Evolutionary conservation across 2,888 invertebrate genomes (phyloP).

Genomic region (Cosmorhoe ocellata): DNA sequence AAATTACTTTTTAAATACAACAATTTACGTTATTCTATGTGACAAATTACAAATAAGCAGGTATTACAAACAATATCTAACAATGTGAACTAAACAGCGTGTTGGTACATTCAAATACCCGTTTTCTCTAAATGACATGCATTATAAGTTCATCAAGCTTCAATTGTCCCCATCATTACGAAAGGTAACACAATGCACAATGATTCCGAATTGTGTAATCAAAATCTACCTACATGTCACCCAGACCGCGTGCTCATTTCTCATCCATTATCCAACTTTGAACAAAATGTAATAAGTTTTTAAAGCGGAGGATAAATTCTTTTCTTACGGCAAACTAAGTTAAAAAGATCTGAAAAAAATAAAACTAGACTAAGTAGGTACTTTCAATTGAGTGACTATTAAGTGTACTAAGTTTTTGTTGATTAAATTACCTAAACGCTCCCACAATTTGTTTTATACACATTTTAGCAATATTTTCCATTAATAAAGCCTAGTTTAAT

Average conservation of each 20-base stretch:
- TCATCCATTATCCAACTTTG: neutral
- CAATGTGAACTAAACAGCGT: slow-evolving; percentile 11
- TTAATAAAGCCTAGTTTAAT: no score
- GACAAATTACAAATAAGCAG: neutral
- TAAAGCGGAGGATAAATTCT: neutral
- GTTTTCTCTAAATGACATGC: slow-evolving; percentile 10
- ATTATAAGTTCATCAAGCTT: slow-evolving; percentile 26
- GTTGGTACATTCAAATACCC: neutral
- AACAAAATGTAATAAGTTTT: neutral
- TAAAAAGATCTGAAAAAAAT: no score
- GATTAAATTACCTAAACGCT: no score
- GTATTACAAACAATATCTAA: no score
- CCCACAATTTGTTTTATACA: no score
- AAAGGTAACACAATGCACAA: slow-evolving; percentile 24
- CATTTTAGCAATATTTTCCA: no score
- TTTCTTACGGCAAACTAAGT: neutral
- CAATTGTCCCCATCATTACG: slow-evolving; percentile 9
- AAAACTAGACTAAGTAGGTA: no score
- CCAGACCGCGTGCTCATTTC: neutral
- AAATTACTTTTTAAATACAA: neutral
- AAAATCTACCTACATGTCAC: slow-evolving; percentile 8
- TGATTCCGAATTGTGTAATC: slow-evolving; percentile 15
- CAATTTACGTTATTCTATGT: neutral
- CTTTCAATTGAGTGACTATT: no score
- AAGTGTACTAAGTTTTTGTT: no score